These are phyloP conservation scores for Pangasius djambal DNA, from an alignment of 2,797 vertebrate genomes.

Conservation along the genomic window DNA sequence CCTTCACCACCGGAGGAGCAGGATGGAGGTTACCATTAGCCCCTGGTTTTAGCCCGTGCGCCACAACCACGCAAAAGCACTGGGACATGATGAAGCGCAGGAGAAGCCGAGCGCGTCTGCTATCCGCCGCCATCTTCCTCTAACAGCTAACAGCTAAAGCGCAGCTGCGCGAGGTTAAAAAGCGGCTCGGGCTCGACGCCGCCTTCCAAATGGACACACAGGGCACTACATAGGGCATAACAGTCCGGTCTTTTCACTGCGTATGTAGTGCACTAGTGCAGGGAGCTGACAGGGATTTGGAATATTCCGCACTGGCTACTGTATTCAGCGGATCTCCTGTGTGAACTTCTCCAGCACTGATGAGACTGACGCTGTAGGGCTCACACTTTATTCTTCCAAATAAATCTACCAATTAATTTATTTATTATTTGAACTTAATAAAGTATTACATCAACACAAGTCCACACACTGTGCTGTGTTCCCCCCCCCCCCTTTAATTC, in stretches of 20 bases:
- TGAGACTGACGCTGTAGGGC: neutral
- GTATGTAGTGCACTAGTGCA: neutral
- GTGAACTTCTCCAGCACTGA: neutral
- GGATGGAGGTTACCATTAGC: constrained; percentile 49
- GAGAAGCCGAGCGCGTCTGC: constrained; percentile 81
- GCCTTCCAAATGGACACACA: constrained; percentile 24
- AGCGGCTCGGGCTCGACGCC: constrained; percentile 37
- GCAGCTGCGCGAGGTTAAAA: constrained; percentile 59
- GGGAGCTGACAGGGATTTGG: accelerated
- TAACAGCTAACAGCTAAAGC: constrained; percentile 44
- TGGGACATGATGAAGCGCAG: constrained; percentile 72
- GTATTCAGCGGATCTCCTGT: neutral
- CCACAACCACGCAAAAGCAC: constrained; percentile 64
- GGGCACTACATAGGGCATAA: neutral
- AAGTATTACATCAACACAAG: neutral
- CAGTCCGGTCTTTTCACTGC: accelerated
- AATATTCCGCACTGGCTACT: neutral
- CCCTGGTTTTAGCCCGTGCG: constrained; percentile 47
- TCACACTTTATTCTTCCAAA: neutral
- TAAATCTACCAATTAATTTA: neutral
- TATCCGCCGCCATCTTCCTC: constrained; percentile 92
- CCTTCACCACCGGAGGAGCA: constrained; percentile 39
- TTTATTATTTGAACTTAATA: neutral
- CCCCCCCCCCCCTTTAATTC: too few species aligned
- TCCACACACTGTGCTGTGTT: neutral